Percentiles rank a stretch among this genome's conserved stretches.
Evolutionary conservation across 1,140 invertebrate genomes (phyloP).

Genomic region (Pemphigus obesinymphae): DNA sequence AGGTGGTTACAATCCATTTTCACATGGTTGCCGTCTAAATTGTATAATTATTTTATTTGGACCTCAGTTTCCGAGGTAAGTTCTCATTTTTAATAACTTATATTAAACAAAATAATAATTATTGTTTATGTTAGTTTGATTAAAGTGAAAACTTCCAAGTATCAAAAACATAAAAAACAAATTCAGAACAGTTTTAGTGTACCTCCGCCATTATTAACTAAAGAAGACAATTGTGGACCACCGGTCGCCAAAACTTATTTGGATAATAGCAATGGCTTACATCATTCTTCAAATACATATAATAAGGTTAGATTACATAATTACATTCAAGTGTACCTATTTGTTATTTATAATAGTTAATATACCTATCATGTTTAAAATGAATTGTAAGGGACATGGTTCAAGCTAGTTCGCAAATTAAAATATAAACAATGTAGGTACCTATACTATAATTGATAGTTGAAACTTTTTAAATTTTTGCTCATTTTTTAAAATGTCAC

Average conservation of each 20-base stretch:
- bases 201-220: constrained; percentile 16
- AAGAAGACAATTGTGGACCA: constrained; percentile 30
- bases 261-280: constrained; percentile 87
- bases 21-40: constrained; percentile 86
- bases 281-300: constrained; percentile 81
- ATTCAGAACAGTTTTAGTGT: constrained; percentile 38
- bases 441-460: too few species aligned
- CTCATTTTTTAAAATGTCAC: too few species aligned
- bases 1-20: constrained; percentile 95
- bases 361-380: too few species aligned
- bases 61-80: constrained; percentile 91
- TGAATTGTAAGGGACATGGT: too few species aligned
- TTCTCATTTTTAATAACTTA: not conserved
- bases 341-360: not conserved
- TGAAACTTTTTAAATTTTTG: too few species aligned
- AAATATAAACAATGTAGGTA: too few species aligned
- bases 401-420: too few species aligned
- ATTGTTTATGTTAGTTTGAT: constrained; percentile 47
- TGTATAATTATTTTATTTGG: constrained; percentile 94
- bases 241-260: constrained; percentile 85
- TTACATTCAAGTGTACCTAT: not conserved
- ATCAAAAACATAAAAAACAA: constrained; percentile 41
- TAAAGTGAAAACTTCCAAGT: constrained; percentile 43
- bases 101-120: not conserved
- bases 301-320: constrained; percentile 70